Conservation (phyloP, 2,113 vertebrate species). For the Antechinus flavipes region DNA sequence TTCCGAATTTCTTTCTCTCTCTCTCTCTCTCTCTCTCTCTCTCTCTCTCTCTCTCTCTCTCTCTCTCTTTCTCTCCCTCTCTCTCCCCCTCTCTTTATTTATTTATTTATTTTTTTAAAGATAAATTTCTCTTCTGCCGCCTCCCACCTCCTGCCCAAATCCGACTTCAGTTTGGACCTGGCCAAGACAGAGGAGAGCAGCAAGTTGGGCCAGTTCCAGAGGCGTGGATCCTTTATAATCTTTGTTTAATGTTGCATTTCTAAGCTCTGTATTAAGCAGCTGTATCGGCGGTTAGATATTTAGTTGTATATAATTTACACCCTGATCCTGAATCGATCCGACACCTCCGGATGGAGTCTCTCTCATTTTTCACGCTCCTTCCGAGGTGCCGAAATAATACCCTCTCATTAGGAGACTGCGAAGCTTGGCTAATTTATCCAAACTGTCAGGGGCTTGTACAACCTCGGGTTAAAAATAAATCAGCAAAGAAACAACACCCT, state of each 20-base stretch:
- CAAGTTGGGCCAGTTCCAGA: conserved; percentile 67
- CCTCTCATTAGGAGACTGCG: conserved; percentile 96
- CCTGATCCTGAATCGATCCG: conserved; percentile 95
- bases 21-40: background rate
- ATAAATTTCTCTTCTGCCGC: background rate
- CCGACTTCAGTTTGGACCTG: background rate
- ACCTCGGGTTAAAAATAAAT: conserved; percentile 98
- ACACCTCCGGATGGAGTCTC: conserved; percentile 95
- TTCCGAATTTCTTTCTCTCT: background rate
- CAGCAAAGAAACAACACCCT: conserved; percentile 90
- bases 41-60: background rate
- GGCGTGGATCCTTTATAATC: conserved; percentile 83
- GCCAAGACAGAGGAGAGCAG: conserved; percentile 55
- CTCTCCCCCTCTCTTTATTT: background rate
- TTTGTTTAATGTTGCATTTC: conserved; percentile 90
- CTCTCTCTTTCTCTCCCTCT: background rate
- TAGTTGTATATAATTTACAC: conserved; percentile 92
- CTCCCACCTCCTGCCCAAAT: background rate
- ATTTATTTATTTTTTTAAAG: too few species aligned
- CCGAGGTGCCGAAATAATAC: conserved; percentile 95
- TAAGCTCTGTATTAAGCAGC: conserved; percentile 87
- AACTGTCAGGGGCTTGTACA: conserved; percentile 96
- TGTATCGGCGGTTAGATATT: conserved; percentile 88
- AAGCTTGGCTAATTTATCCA: conserved; percentile 97
- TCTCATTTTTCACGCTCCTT: conserved; percentile 94